Evolutionary conservation across 2,113 vertebrate species (phyloP), one percentile per base, ranked within the genome.

Genomic region (Oreochromis spilurus): DNA sequence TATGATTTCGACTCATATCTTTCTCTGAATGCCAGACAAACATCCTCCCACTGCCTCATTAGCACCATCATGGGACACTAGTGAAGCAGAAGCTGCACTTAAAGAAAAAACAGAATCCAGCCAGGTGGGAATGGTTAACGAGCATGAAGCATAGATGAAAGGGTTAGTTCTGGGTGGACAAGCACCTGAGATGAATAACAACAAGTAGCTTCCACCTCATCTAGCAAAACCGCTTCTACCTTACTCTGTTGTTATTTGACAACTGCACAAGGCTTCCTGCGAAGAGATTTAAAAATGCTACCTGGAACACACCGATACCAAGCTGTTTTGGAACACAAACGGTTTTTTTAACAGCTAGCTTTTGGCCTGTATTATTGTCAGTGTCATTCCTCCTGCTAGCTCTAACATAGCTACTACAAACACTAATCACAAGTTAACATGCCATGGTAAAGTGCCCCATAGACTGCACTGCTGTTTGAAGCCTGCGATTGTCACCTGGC

Each of bases 141-240:
- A 94, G 87, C 88, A 86, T 87, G 93, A 92, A 94, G 91, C 91
- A 85, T 31, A 95, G 93, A 96, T 96, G 94, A 96, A 95, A 96
- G 94, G 85, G 85, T 91, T 91, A 86, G 81, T 92, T 54, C 67
- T 83, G 84, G 79, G 84, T 24, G 87, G 85, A 88, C 62, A n/a
- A 86, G 62, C 85, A 92, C 87, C 86, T 87, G 87, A 91, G 84
- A 78, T 83, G 91, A 91, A 92, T 81, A 83, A 43, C 83, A 89
- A 87, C 53, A 86, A 52, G 77, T 65, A 62, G 31, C 45, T 52
- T 38, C 31, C 31, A 50, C 40, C 75, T 81, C 79, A 13, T n/a
- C 36, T 62, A 36, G 36, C 40, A 38, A 29, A 84, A 81, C 70
- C 4, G 3, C 43, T 50, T 5, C 65, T 26, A 80, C 19, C 13